Evolutionary conservation across 2,113 vertebrate species (phyloP), one percentile per base, ranked within the genome.

Genomic region (Trinectes maculatus): DNA sequence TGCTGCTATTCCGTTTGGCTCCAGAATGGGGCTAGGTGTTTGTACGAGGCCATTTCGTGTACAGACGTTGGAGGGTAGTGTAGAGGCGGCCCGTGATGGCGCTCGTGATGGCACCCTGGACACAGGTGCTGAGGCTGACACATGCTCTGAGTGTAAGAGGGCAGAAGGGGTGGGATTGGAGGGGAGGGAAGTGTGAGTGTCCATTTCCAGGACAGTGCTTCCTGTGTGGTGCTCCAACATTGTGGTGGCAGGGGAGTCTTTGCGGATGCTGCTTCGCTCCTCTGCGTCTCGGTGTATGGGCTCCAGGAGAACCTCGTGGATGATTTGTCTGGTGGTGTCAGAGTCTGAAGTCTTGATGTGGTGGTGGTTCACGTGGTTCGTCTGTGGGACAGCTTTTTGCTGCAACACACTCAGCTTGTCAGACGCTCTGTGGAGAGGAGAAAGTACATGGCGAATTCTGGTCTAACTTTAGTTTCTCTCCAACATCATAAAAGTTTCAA

Each of bases 1-100:
- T 3, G 77, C 92, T 1, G 74, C 93, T 1, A 88, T 95, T 28
- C 96, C 96, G 5, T 99, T 99, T 80, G 96, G 96, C 85, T 99
- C 95, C 72, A 91, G 89, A 11, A 89, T 88, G 44, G 92, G 92
- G 57, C 94, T 92, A 75, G 34, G 80, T 8, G 25, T 94, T 84
- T 92, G 88, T 0, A 89, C 69, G 5, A 87, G 71, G 39, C 95
- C 95, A 6, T 96, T 98, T 79, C 92, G 94, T 59, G 94, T 91
- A 10, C 88, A 70, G 12, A 89, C 79, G 40, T 68, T 57, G 49
- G 78, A 73, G 57, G 80, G 90, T 25, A 74, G 93, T 71, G 80
- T 86, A 0, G 93, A 92, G 10, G 91, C 77, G 8, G 89, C 69
- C 55, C 96, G 92, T 0, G 89, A 82, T 1, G 91, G 89, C 19